Evolutionary conservation across 1,140 invertebrate species (phyloP), one percentile per base, ranked within the genome.

Genomic region (Euwallacea fornicatus): DNA sequence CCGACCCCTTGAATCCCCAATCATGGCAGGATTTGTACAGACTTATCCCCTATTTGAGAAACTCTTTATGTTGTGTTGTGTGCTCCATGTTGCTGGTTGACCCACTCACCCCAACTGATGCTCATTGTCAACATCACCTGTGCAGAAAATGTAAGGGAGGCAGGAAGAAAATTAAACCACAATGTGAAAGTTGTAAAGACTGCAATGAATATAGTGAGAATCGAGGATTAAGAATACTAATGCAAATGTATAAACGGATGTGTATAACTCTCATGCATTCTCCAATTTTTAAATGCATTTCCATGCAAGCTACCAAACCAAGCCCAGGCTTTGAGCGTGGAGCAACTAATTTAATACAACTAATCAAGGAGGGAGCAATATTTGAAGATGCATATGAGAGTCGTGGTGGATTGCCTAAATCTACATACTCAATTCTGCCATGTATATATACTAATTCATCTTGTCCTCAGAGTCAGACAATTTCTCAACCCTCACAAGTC

Each of bases 201-300:
- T 92, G 92, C 78, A 86, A 88, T 11, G 89, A 90, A 73, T 96
- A 95, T 81, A 83, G 87, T 16, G 93, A 95, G 81, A 95, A 96
- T 83, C 89, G 89, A 69, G 88, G 91, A 71, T 83, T 96, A 76
- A 84, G 91, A 63, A 90, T 93, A 77, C 82, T 95, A 16, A 80
- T 96, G 61, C 90, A 93, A 76, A 94, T 93, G 83, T 97, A 95
- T 79, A 93, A 93, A 82, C 93, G 93, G 75, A 83, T 96, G 9
- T 96, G 94, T 84, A 86, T 90, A 78, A 94, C 92, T 82, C 83
- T 96, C 66, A 88, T 88, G 63, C 88, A 86, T 66, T 91, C 91
- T 4, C 84, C 86, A 15, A 85, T 93, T 56, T 93, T 89, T 78
- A 84, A 85, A 74, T 85, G 84, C 63, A 82, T 90, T 75, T 80